Percentiles rank a stretch among this genome's conserved stretches.
Conservation (phyloP, 2,888 invertebrate species). For the Melanotus villosus region DNA sequence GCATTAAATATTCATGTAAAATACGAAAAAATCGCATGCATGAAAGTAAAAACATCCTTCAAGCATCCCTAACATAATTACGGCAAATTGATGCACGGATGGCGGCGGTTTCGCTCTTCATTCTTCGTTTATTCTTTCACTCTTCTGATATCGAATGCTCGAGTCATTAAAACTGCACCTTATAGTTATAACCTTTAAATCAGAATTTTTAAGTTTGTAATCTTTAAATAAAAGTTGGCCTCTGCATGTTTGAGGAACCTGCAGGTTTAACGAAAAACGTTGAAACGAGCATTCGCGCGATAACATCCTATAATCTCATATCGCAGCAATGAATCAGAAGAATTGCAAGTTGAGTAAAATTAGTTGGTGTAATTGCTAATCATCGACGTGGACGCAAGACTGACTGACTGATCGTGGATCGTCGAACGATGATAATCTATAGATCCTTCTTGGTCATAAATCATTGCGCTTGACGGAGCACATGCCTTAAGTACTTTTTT, state of each 20-base stretch:
- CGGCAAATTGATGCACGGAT: not conserved
- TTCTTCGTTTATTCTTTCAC: no score
- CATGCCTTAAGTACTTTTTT: slow-evolving; percentile 22
- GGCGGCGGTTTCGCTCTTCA: not conserved
- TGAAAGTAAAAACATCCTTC: not conserved
- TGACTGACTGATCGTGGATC: not conserved
- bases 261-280: no score
- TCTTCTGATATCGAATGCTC: no score
- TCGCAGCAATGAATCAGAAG: not conserved
- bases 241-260: no score
- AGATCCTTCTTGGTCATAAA: slow-evolving; percentile 17
- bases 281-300: not conserved
- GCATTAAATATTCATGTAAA: slow-evolving; percentile 23
- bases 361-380: slow-evolving; percentile 23
- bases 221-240: no score
- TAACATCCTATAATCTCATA: not conserved
- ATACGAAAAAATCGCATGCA: not conserved
- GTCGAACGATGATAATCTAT: slow-evolving; percentile 18
- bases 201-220: no score
- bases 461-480: slow-evolving; percentile 27
- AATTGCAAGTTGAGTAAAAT: slow-evolving; percentile 6
- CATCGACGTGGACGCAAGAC: slow-evolving; percentile 12
- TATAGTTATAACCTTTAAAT: no score
- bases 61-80: not conserved
- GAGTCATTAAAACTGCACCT: no score